A percentile compares a stretch with the other conserved stretches of the same genome.
Conservation (phyloP, 2,797 vertebrate genomes). For the Mormyrops boulengeri region DNA sequence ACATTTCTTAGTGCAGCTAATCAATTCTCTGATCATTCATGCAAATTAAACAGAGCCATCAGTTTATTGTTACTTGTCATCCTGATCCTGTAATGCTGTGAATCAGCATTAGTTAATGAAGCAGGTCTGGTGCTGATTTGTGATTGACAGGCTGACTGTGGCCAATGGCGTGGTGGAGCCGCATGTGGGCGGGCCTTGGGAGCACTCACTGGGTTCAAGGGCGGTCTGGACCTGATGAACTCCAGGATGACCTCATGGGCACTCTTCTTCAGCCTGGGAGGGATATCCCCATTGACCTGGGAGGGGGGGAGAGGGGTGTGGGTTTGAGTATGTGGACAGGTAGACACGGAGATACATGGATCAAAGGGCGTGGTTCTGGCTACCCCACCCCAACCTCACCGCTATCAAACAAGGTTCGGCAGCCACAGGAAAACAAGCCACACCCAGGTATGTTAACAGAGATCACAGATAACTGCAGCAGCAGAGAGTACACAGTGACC, state of each 20-base stretch:
- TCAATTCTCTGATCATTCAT: not conserved
- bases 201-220: slow-evolving; percentile 82
- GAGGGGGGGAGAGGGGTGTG: slow-evolving; percentile 4
- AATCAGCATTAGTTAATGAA: not conserved
- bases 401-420: not conserved
- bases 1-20: not conserved
- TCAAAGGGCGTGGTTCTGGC: not conserved
- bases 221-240: slow-evolving; percentile 90
- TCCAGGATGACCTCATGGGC: slow-evolving; percentile 95
- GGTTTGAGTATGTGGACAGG: not conserved
- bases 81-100: not conserved
- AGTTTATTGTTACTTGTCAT: not conserved
- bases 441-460: slow-evolving; percentile 3
- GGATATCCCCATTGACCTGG: slow-evolving; percentile 84
- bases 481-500: not conserved
- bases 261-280: slow-evolving; percentile 86
- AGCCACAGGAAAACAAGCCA: not conserved
- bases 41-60: not conserved
- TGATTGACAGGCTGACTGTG: not conserved
- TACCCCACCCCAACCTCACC: not conserved
- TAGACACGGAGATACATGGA: not conserved
- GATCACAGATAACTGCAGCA: not conserved
- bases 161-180: not conserved
- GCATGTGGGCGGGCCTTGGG: not conserved
- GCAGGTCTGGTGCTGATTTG: not conserved